Conservation (phyloP, 2,888 invertebrate genomes). For the Caenorhabditis sinica region DNA sequence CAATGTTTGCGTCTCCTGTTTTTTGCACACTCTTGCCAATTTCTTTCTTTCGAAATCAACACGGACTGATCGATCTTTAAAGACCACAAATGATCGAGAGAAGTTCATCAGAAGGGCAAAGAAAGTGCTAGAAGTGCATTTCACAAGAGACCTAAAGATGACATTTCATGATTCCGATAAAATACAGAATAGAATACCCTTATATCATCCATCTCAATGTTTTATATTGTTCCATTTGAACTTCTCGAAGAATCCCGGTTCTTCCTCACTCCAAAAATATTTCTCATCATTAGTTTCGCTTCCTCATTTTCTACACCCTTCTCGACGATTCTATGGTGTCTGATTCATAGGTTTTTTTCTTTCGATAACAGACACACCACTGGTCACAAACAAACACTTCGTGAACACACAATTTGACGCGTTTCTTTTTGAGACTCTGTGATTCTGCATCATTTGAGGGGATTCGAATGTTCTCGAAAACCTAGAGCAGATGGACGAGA, state of each 20-base stretch:
- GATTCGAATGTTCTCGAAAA: neutral
- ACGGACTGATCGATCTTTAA: constrained; percentile 8
- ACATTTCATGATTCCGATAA: too few relatives aligned
- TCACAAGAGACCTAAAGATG: too few relatives aligned
- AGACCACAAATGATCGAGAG: constrained; percentile 2
- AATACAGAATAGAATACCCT: neutral
- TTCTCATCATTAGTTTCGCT: constrained; percentile 12
- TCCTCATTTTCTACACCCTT: constrained; percentile 21
- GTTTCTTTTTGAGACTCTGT: neutral
- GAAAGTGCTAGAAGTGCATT: neutral
- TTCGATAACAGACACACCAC: constrained; percentile 18
- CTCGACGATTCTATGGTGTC: constrained; percentile 23
- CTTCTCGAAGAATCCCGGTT: constrained; percentile 26
- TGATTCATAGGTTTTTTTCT: constrained; percentile 29
- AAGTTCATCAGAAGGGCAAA: neutral
- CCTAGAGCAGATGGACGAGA: neutral
- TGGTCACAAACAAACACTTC: constrained; percentile 20
- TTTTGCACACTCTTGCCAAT: neutral
- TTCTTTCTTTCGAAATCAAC: constrained; percentile 31
- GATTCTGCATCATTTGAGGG: neutral
- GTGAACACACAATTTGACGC: constrained; percentile 27
- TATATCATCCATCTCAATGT: neutral
- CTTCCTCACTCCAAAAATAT: constrained; percentile 1
- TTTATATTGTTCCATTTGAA: neutral
- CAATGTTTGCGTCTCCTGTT: constrained; percentile 39